Conservation (phyloP, 2,888 invertebrate species). For the Phlogophora meticulosa region DNA sequence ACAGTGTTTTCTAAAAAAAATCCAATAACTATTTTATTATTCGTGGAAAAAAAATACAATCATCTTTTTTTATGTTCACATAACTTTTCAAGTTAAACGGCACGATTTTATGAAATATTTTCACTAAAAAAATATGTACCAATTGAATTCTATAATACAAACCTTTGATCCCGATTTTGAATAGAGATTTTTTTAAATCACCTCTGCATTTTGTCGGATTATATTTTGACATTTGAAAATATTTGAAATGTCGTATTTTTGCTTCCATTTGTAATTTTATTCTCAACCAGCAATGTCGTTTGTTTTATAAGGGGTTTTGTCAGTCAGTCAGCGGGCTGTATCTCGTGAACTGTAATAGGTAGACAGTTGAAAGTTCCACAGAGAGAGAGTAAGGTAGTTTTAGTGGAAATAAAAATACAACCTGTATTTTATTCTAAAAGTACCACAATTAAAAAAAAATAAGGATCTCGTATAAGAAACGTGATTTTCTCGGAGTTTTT, state of each 20-base stretch:
- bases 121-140: neutral
- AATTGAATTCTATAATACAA: neutral
- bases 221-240: too few relatives aligned
- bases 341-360: too few relatives aligned
- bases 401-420: too few relatives aligned
- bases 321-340: too few relatives aligned
- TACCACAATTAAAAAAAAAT: too few relatives aligned
- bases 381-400: too few relatives aligned
- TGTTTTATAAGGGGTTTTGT: too few relatives aligned
- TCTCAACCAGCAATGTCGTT: neutral
- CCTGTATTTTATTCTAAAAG: too few relatives aligned
- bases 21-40: neutral
- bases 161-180: neutral
- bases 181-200: slow-evolving; percentile 4
- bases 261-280: neutral
- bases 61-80: neutral
- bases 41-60: neutral
- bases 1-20: neutral
- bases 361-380: too few relatives aligned
- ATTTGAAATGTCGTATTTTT: neutral
- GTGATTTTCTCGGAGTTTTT: too few relatives aligned
- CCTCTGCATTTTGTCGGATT: neutral
- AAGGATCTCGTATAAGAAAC: too few relatives aligned
- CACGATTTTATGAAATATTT: neutral
- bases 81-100: neutral